phyloP scores from a whole-genome alignment of 2,888 invertebrate genomes.

The Melikaiella ostensackeni region DNA sequence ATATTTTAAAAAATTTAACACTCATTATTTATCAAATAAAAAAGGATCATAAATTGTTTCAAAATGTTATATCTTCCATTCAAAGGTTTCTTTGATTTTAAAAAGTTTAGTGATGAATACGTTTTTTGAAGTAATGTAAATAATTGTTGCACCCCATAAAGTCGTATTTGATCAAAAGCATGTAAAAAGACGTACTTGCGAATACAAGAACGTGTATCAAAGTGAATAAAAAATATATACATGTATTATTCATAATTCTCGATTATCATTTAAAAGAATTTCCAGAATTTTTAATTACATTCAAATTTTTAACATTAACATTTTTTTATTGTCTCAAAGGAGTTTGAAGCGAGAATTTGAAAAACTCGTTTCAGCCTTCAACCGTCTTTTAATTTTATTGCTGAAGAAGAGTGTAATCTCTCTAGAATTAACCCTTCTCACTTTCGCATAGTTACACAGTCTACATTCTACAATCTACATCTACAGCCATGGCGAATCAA shows the following conservation, averaged over 20 bases:
- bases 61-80: not conserved
- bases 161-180: not conserved
- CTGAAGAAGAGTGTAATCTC: slow-evolving; percentile 23
- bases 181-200: slow-evolving; percentile 9
- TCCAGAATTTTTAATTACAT: not conserved
- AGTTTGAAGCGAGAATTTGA: not conserved
- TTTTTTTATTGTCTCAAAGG: not conserved
- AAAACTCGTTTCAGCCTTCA: not conserved
- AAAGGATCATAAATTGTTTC: not conserved
- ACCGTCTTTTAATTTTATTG: slow-evolving; percentile 7
- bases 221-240: slow-evolving; percentile 3
- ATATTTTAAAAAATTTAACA: not conserved
- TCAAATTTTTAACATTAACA: too few species aligned
- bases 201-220: slow-evolving; percentile 1
- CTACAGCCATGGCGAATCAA: slow-evolving; percentile 18
- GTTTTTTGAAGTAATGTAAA: not conserved
- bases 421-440: slow-evolving; percentile 31
- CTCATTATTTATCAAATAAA: not conserved
- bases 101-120: not conserved
- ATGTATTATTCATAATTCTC: slow-evolving; percentile 1
- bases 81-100: not conserved
- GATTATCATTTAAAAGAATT: not conserved
- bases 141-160: not conserved
- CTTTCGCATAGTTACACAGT: slow-evolving; percentile 26
- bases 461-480: slow-evolving; percentile 4